Evolutionary conservation across 2,888 invertebrate genomes (phyloP), one percentile per base, ranked within the genome.

Genomic region (Arrhopalites spinosus): DNA sequence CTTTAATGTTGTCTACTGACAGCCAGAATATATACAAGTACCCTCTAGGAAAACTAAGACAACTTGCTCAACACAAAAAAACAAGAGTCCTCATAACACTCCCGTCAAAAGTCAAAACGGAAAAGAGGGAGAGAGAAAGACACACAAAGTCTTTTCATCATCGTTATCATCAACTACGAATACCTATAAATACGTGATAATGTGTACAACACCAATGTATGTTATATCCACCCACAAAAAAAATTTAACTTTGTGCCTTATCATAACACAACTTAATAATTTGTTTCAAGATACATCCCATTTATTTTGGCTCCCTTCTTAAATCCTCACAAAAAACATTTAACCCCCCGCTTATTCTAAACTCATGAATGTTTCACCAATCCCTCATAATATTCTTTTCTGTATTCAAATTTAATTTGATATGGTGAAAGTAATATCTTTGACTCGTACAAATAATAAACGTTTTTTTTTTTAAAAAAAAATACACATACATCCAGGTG

Each of bases 401-500:
- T 11, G 15, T 45, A 45, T 15, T 45, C 15, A 11, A 11, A 45
- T 45, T 7, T 7, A 45, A 11, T 45, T 45, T 11, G 45, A 45
- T 45, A 45, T 45, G 7, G 8, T 11, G 7, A 45, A 11, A 15
- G 7, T 45, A 7, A 7, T 45, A 11, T 45, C 15, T 45, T 45
- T 7, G 7, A 11, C 15, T 45, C 15, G 50, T 50, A 3, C 20
- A n/a, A 11, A 7, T 5, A 8, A 53, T n/a, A n/a, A 15, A 53
- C 1, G 23, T 3, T n/a, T 50, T 3, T 53, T n/a, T 20, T 53
- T 53, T 17, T n/a, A 53, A 53, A n/a, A 20, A 20, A n/a, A 20
- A 53, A 53, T 53, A 36, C 71, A 81, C 84, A 83, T 82, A 84
- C 84, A 84, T 76, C 84, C 84, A 27, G 84, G 84, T 43, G 83